Conservation (phyloP, 2,888 invertebrate species). For the Rhaphigaster nebulosa region DNA sequence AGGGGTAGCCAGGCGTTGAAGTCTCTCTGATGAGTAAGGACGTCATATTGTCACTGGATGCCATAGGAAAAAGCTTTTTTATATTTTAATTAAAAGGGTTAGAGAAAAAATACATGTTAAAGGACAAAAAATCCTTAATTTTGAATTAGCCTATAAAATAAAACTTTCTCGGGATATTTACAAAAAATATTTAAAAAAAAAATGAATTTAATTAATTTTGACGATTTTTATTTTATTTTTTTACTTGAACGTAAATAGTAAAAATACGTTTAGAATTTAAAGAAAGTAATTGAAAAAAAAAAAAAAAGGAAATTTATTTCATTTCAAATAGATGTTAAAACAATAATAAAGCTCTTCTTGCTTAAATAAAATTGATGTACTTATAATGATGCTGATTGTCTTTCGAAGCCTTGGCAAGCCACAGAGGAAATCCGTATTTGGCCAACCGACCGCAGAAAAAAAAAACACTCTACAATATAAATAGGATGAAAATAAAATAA, state of each 20-base stretch:
- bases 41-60: neutral
- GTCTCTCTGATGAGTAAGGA: neutral
- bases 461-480: too few relatives aligned
- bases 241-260: too few relatives aligned
- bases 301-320: neutral
- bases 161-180: neutral
- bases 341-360: neutral
- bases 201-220: neutral
- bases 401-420: neutral
- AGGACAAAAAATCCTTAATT: too few relatives aligned
- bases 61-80: neutral
- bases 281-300: neutral
- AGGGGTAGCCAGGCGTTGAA: conserved; percentile 10
- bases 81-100: neutral
- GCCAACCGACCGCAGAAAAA: neutral
- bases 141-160: too few relatives aligned
- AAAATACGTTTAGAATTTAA: neutral
- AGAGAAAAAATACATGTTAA: neutral
- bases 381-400: neutral
- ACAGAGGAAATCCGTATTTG: neutral
- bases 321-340: too few relatives aligned
- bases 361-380: neutral
- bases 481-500: too few relatives aligned
- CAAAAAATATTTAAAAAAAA: neutral
- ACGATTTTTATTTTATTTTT: neutral